Conservation (phyloP, 2,888 invertebrate genomes). For the Dusona sp. region DNA sequence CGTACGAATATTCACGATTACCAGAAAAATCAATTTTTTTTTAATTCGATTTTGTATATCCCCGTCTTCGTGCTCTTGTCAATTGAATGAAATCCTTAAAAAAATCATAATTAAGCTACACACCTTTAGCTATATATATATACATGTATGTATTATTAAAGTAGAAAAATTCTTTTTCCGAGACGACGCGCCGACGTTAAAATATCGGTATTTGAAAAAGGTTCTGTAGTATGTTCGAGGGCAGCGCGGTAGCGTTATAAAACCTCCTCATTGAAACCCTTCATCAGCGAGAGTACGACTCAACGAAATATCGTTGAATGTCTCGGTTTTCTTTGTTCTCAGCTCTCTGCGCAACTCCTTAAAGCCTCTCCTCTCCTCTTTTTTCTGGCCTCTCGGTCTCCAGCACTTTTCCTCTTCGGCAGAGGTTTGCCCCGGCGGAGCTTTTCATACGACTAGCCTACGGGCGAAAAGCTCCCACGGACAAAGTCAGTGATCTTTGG, state of each 20-base stretch:
- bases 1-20: neutral
- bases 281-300: conserved; percentile 63
- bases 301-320: conserved; percentile 69
- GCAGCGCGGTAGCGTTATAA: conserved; percentile 49
- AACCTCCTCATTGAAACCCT: conserved; percentile 61
- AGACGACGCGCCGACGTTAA: conserved; percentile 37
- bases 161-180: conserved; percentile 16
- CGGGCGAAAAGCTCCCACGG: conserved; percentile 27
- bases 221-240: conserved; percentile 17
- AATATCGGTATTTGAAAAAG: conserved; percentile 57
- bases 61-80: neutral
- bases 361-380: conserved; percentile 11
- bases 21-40: neutral
- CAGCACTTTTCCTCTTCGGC: conserved; percentile 36
- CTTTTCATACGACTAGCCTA: conserved; percentile 10
- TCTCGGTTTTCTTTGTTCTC: conserved; percentile 68
- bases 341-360: conserved; percentile 50
- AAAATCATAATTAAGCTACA: conserved; percentile 20
- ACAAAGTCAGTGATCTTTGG: conserved; percentile 60
- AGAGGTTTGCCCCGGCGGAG: neutral
- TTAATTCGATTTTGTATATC: neutral
- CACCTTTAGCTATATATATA: neutral
- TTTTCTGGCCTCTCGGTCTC: conserved; percentile 21
- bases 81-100: conserved; percentile 8
- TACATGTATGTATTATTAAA: conserved; percentile 9